phyloP scores from a whole-genome alignment of 2,888 invertebrate genomes.

The Ophion slaviceki region DNA sequence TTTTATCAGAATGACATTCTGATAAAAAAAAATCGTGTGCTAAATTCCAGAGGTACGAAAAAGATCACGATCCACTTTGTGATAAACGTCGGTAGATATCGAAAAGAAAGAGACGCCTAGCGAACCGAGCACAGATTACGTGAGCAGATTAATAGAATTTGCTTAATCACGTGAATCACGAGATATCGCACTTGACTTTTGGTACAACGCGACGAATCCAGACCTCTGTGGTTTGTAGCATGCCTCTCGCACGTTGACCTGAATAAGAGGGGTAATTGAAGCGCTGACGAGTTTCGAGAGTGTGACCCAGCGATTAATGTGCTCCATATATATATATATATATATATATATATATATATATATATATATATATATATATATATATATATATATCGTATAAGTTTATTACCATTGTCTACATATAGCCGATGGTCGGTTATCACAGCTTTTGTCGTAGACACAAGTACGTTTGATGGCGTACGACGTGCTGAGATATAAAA shows the following conservation, averaged over 20 bases:
- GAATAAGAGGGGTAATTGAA: constrained; percentile 58
- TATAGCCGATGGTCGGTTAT: constrained; percentile 24
- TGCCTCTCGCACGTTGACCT: constrained; percentile 43
- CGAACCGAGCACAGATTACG: constrained; percentile 25
- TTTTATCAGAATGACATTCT: no score
- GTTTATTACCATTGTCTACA: background rate
- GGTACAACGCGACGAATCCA: constrained; percentile 28
- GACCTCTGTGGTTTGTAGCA: background rate
- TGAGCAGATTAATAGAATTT: constrained; percentile 37
- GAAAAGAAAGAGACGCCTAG: background rate
- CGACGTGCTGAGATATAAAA: no score
- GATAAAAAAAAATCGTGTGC: no score
- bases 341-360: background rate
- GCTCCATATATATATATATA: background rate
- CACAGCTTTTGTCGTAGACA: constrained; percentile 30
- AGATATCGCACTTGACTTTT: constrained; percentile 37
- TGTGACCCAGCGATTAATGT: constrained; percentile 54
- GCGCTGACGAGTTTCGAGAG: constrained; percentile 58
- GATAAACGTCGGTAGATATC: background rate
- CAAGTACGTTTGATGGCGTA: background rate
- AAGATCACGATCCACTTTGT: background rate
- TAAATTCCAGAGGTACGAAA: no score
- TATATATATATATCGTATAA: no score
- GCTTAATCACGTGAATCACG: constrained; percentile 53
- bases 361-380: background rate